Percentiles rank a stretch among this genome's conserved stretches.
Evolutionary conservation across 2,797 vertebrate species (phyloP).

Genomic region (Lagothrix lagotricha): DNA sequence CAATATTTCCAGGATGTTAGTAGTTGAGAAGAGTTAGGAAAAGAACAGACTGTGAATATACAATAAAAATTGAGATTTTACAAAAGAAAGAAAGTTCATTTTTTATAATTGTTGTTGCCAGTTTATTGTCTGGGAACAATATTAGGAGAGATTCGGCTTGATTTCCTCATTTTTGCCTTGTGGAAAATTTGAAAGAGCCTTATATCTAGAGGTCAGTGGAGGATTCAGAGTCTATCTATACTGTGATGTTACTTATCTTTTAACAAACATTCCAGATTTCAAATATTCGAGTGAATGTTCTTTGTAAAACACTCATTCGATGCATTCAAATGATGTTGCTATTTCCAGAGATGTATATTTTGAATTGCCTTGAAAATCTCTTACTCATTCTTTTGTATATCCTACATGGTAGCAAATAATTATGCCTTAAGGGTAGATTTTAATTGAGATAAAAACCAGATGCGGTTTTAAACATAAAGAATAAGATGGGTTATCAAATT

Average conservation of each 20-base stretch:
- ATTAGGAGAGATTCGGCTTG: background rate
- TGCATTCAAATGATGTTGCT: constrained; percentile 51
- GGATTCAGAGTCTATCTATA: background rate
- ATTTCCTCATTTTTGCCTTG: background rate
- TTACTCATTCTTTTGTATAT: constrained; percentile 56
- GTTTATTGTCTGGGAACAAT: background rate
- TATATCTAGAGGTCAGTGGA: background rate
- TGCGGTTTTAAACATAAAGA: constrained; percentile 32
- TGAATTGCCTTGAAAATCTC: constrained; percentile 49
- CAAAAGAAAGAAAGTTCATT: background rate
- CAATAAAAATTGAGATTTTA: background rate
- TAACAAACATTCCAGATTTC: constrained; percentile 50
- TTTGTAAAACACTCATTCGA: constrained; percentile 2
- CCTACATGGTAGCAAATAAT: constrained; percentile 41
- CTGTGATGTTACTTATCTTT: background rate
- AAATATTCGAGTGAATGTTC: constrained; percentile 48
- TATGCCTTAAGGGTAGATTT: constrained; percentile 41
- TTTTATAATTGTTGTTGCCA: background rate
- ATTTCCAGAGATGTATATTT: constrained; percentile 63
- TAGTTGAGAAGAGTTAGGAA: background rate
- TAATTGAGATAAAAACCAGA: constrained; percentile 62
- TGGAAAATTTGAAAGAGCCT: background rate
- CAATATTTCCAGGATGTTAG: background rate
- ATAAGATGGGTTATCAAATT: background rate
- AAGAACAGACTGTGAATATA: background rate